Evolutionary conservation across 2,888 invertebrate species (phyloP), one percentile per base, ranked within the genome.

Genomic region (Rhogogaster chlorosoma): DNA sequence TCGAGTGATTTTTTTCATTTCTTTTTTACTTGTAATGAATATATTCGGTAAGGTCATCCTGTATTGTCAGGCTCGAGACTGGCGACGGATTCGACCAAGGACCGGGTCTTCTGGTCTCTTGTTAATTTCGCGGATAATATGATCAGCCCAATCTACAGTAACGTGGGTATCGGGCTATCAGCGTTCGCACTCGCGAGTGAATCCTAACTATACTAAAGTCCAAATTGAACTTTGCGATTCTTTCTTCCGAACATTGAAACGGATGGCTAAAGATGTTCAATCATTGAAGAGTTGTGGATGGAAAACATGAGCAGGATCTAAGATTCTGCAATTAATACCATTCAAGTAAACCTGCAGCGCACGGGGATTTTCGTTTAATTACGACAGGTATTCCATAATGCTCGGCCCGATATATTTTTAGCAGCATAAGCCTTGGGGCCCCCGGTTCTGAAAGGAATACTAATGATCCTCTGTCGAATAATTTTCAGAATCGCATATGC

Each of bases 21-120:
- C 32, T 15, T 67, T 67, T 32, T 67, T 18, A 32, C 32, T 26
- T 67, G 32, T 15, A 67, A 29, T 5, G 18, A 67, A 32, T 3
- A 45, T 67, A 18, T 67, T 67, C 67, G 32, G 32, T 32, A 67
- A 67, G 67, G 67, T 32, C 67, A 67, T 67, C 32, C 67, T 67
- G 12, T 32, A 67, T 26, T 67, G 32, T 67, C 67, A 67, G 32
- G 32, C 7, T 29, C 9, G 32, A 67, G 67, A 67, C 67, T 18
- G 26, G 67, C 67, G 15, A 67, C 6, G 67, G 32, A 32, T 67
- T 9, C n/a, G 32, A 32, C n/a, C n/a, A 42, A 42, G 42, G 42
- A 22, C 22, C n/a, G 71, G 42, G 71, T 42, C 4, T 73, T 73
- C 22, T 42, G 42, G 3, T 15, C 9, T 73, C 42, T 42, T 29